Conservation (phyloP, 1,140 invertebrate species). For the Oreohelix idahoensis region DNA sequence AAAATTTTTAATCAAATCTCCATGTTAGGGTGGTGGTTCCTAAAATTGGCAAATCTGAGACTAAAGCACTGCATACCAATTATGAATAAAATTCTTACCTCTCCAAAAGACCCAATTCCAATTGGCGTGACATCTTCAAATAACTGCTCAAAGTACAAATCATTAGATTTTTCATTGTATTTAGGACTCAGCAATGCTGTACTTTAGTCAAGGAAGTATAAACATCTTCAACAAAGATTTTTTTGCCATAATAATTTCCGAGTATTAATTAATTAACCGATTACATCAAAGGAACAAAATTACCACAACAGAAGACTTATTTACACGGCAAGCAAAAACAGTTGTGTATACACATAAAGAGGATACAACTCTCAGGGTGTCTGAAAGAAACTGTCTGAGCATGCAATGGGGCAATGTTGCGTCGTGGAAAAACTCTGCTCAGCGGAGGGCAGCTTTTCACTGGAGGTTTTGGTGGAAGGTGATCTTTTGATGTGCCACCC, state of each 20-base stretch:
- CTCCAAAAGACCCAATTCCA: slow-evolving; percentile 84
- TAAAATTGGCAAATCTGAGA: no score
- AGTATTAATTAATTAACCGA: no score
- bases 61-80: no score
- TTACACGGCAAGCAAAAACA: no score
- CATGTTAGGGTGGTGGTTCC: no score
- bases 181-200: slow-evolving; percentile 58
- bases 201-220: not conserved
- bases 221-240: no score
- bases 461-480: slow-evolving; percentile 71
- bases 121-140: slow-evolving; percentile 79
- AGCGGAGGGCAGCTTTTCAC: slow-evolving; percentile 71
- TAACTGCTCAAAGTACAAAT: slow-evolving; percentile 78
- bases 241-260: no score
- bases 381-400: slow-evolving; percentile 73
- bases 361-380: slow-evolving; percentile 69
- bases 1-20: no score
- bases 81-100: slow-evolving; percentile 75
- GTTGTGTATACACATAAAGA: slow-evolving; percentile 41
- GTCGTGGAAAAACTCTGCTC: slow-evolving; percentile 68
- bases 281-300: no score
- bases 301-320: no score
- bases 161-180: slow-evolving; percentile 69
- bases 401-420: slow-evolving; percentile 50
- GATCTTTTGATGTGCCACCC: slow-evolving; percentile 66